Base-by-base conservation (phyloP, 23 tunicate species). In the Clavelina lepadiformis region DNA sequence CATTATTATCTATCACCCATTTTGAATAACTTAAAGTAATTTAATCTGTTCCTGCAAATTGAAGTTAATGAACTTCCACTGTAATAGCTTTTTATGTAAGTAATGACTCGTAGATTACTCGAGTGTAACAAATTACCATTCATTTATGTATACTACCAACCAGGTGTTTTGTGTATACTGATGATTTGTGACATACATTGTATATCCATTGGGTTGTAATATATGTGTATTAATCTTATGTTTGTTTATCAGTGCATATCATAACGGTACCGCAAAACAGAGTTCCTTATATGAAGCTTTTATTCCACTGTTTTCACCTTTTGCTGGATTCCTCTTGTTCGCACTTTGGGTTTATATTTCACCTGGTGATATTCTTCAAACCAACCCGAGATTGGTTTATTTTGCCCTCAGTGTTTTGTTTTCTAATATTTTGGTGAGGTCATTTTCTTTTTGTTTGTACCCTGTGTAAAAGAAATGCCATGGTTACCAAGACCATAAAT, bases 381-480 rank as follows among this genome's bases (percentile, higher is more conserved):
- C 78, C 31, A 56, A 76, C 52, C 85, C 95, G 7, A 46, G 99
- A 23, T 60, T 93, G 36, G 51, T 87, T 7, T 41, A 75, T 45
- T 56, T 73, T 38, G 51, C 70, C 8, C 46, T 72, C 18, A 60
- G 91, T 8, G 82, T 80, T 21, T 59, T 86, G 28, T 79, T 94
- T 24, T 86, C 99, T 5, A 94, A 94, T 78, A 86, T 94, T 25
- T 68, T 66, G 71, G 99, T 86, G 45, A 68, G 94, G n/a, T n/a
- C n/a, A n/a, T n/a, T n/a, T n/a, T n/a, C n/a, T n/a, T n/a, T n/a
- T n/a, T n/a, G n/a, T n/a, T n/a, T n/a, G n/a, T n/a, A n/a, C n/a
- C n/a, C n/a, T n/a, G n/a, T n/a, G n/a, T n/a, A n/a, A n/a, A n/a
- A n/a, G n/a, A n/a, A n/a, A n/a, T n/a, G n/a, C n/a, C n/a, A n/a